Evolutionary conservation across 2,888 invertebrate genomes (phyloP).

Genomic region (Acrobasis suavella): DNA sequence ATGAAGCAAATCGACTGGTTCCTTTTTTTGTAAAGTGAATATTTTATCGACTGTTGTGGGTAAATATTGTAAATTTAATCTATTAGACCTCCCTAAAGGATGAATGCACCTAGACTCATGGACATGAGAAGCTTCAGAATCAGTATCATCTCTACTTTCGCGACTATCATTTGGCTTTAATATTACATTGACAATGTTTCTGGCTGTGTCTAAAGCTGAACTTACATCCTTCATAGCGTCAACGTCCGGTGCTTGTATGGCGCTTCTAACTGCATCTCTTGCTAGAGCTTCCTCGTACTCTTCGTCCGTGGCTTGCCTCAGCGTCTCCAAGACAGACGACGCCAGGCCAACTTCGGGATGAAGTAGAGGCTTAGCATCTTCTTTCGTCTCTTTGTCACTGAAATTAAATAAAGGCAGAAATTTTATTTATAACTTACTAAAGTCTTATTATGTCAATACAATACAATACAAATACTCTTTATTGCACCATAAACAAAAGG

Average conservation of each 20-base stretch:
- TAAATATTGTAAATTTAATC: conserved; percentile 31
- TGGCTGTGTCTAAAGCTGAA: conserved; percentile 45
- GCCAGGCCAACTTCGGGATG: conserved; percentile 72
- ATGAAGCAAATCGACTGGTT: conserved; percentile 32
- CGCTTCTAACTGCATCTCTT: conserved; percentile 60
- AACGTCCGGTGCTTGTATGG: conserved; percentile 37
- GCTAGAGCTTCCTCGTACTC: conserved; percentile 68
- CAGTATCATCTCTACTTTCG: conserved; percentile 39
- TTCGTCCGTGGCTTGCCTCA: conserved; percentile 68
- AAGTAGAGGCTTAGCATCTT: conserved; percentile 60
- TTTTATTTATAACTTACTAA: too few species aligned
- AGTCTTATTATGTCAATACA: too few species aligned
- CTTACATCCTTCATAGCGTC: conserved; percentile 35
- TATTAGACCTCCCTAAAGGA: conserved; percentile 39
- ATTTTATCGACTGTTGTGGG: conserved; percentile 41
- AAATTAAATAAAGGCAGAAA: conserved; percentile 15
- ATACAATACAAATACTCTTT: too few species aligned
- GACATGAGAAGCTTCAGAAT: conserved; percentile 52
- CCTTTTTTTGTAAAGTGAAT: conserved; percentile 39
- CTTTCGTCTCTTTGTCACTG: conserved; percentile 49
- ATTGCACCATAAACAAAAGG: too few species aligned
- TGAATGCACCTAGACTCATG: conserved; percentile 54
- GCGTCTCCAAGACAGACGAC: conserved; percentile 67
- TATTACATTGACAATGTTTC: conserved; percentile 57
- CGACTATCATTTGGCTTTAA: conserved; percentile 45